Conservation (phyloP, 2,113 vertebrate species). For the Poeciliopsis prolifica region DNA sequence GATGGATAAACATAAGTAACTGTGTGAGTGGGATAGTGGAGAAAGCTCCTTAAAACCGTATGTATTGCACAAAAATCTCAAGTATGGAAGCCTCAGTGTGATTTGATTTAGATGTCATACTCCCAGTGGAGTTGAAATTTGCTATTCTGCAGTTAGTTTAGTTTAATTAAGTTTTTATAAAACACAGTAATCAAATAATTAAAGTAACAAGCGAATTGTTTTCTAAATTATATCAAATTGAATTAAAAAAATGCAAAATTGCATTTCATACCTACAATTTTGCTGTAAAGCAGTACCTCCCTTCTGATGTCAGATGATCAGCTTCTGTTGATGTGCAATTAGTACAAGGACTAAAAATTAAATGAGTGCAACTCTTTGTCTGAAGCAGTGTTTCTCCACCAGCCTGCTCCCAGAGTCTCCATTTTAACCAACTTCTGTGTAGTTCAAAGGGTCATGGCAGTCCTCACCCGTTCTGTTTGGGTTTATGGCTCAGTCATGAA, state of each 20-base stretch:
- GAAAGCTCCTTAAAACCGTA: neutral
- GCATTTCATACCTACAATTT: neutral
- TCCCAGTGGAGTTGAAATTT: neutral
- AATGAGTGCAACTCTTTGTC: neutral
- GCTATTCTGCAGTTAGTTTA: neutral
- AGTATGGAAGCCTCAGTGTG: neutral
- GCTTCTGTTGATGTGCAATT: neutral
- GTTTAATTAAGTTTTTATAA: neutral
- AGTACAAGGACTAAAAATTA: neutral
- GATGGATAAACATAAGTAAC: neutral
- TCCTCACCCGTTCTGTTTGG: neutral
- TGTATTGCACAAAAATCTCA: neutral
- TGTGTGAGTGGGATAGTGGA: too few species aligned
- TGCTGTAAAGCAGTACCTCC: neutral
- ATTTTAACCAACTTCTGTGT: neutral
- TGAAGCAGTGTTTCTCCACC: too few species aligned
- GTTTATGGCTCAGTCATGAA: neutral
- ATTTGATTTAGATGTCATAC: neutral
- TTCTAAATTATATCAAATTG: neutral
- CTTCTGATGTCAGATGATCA: neutral
- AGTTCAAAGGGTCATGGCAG: neutral
- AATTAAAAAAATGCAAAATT: neutral
- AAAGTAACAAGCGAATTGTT: neutral
- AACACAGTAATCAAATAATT: too few species aligned
- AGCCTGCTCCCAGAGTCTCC: neutral